phyloP scores from a whole-genome alignment of 2,888 invertebrate genomes.

The Brenthis hecate region DNA sequence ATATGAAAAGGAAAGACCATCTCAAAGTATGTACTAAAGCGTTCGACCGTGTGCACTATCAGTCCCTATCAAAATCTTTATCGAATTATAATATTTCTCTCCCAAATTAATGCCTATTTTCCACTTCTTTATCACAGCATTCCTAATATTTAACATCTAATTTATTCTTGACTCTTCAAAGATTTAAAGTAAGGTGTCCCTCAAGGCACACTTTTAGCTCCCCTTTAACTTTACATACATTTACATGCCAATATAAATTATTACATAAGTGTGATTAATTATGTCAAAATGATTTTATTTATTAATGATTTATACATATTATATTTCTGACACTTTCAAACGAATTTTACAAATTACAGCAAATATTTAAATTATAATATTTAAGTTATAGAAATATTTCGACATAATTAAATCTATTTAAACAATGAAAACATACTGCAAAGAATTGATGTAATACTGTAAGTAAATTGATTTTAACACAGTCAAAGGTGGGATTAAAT shows the following conservation, averaged over 20 bases:
- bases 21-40: conserved; percentile 55
- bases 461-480: neutral
- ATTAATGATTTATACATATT: too few species aligned
- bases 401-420: neutral
- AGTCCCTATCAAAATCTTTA: conserved; percentile 44
- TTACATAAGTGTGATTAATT: neutral
- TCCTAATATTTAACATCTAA: conserved; percentile 54
- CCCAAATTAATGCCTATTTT: conserved; percentile 50
- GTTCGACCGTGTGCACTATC: conserved; percentile 54
- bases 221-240: conserved; percentile 40
- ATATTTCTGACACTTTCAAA: too few species aligned
- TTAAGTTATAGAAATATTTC: neutral
- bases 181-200: conserved; percentile 51
- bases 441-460: neutral
- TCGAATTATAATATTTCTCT: conserved; percentile 49
- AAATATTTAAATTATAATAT: neutral
- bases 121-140: conserved; percentile 67
- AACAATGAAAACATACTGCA: neutral
- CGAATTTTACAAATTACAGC: too few species aligned
- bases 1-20: conserved; percentile 44
- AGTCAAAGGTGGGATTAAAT: conserved; percentile 4
- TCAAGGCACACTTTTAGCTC: conserved; percentile 69
- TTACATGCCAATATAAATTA: conserved; percentile 7
- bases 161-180: conserved; percentile 34
- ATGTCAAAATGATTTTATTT: neutral